phyloP scores from a whole-genome alignment of 2,797 vertebrate genomes.

The Natrix natrix region DNA sequence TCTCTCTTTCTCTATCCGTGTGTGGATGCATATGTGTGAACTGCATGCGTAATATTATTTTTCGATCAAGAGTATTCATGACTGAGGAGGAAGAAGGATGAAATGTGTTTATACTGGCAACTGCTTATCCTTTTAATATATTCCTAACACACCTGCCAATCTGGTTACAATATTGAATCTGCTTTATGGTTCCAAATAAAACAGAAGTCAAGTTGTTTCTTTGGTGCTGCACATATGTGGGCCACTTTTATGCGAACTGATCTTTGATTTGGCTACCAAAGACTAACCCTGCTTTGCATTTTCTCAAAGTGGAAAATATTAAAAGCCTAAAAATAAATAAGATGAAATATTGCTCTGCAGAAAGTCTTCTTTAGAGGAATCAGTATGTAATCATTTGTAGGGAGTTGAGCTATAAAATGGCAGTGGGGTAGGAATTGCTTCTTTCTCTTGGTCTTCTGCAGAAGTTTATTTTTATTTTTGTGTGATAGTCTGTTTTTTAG shows the following conservation, averaged over 20 bases:
- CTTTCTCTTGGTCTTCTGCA: not conserved
- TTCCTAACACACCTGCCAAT: slow-evolving; percentile 41
- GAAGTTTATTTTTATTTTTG: not conserved
- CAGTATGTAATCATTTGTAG: not conserved
- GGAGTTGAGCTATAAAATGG: not conserved
- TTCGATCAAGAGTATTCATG: slow-evolving; percentile 49
- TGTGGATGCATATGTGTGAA: not conserved
- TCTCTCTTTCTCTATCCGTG: slow-evolving; percentile 10
- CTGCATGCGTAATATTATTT: slow-evolving; percentile 61
- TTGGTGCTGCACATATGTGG: not conserved
- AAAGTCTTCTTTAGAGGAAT: slow-evolving; percentile 14
- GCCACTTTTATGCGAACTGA: not conserved
- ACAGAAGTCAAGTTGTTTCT: not conserved
- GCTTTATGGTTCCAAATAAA: slow-evolving; percentile 8
- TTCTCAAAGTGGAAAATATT: slow-evolving; percentile 37
- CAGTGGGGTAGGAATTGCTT: not conserved
- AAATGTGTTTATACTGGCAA: slow-evolving; percentile 37
- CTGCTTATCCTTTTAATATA: slow-evolving; percentile 10
- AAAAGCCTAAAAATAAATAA: slow-evolving; percentile 49
- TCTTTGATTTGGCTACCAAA: slow-evolving; percentile 41
- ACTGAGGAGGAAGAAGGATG: slow-evolving; percentile 42
- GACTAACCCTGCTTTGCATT: slow-evolving; percentile 50
- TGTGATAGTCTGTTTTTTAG: not conserved
- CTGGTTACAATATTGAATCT: slow-evolving; percentile 10
- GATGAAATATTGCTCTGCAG: not conserved